Evolutionary conservation across 1,140 invertebrate species (phyloP), one percentile per base, ranked within the genome.

Genomic region (Asbolus verrucosus): DNA sequence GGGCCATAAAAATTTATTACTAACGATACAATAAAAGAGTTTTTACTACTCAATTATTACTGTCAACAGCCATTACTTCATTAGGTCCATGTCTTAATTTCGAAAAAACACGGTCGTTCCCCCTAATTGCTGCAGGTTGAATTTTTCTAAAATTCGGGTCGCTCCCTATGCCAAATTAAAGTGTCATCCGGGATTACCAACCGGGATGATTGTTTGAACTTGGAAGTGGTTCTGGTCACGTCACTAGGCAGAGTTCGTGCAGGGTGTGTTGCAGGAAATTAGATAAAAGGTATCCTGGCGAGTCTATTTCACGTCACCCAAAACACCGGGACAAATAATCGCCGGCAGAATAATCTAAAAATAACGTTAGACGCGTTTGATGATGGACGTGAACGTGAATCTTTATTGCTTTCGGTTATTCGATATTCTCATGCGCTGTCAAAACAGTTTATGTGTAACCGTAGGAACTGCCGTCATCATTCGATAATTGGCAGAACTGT

Each of bases 221-320:
- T 54, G 46, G 21, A 54, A 54, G 46, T 54, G 46, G 18, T 54
- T 54, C 46, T 54, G 24, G 46, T 54, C 46, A 54, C 46, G 43
- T 50, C 15, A 50, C 21, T 16, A 50, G 43, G 21, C 43, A 19
- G 43, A 50, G 19, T 50, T 50, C 43, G 43, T 50, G 43, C 19
- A 50, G 43, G 43, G 46, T 54, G 46, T 54, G 46, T 54, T 54
- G 46, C 46, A 54, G 46, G 46, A 54, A 54, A 54, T 54, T 54
- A 54, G 46, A 54, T 54, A 54, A 54, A 54, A 54, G 46, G 46
- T 54, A 54, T 54, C 46, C 46, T 54, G 46, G 14, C 46, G 19
- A 54, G 19, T 54, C 46, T 24, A 54, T 19, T 21, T 21, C 46
- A 54, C 46, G 46, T 54, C 46, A 54, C 15, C 46, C 27, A 24